These are phyloP conservation scores for Serrognathus titanus DNA, from an alignment of 2,888 invertebrate species.

Conservation along the genomic window DNA sequence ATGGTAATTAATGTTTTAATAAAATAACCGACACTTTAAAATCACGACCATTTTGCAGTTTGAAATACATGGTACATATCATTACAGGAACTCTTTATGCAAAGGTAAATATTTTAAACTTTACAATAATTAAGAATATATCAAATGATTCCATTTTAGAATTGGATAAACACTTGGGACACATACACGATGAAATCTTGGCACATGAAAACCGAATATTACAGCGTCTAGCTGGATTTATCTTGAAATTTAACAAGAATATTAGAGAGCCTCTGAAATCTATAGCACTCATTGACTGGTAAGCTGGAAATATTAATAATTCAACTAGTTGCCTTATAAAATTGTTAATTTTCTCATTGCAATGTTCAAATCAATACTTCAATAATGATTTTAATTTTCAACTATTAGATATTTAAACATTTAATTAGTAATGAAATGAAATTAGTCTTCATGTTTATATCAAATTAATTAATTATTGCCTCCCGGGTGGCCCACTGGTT, in stretches of 20 bases:
- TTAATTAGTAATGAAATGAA: too few species aligned
- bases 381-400: too few species aligned
- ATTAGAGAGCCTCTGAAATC: constrained; percentile 41
- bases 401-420: too few species aligned
- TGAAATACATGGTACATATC: constrained; percentile 37
- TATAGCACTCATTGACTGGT: constrained; percentile 43
- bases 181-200: constrained; percentile 74
- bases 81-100: constrained; percentile 47
- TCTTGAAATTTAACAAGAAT: constrained; percentile 39
- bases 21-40: not conserved
- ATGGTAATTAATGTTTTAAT: constrained; percentile 52
- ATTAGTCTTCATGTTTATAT: too few species aligned
- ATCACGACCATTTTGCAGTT: constrained; percentile 36
- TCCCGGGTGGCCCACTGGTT: too few species aligned
- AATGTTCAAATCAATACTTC: too few species aligned
- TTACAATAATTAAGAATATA: not conserved
- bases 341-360: too few species aligned
- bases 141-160: constrained; percentile 50
- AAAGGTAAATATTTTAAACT: constrained; percentile 30
- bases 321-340: too few species aligned
- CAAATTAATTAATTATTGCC: too few species aligned
- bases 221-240: constrained; percentile 41
- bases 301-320: constrained; percentile 12
- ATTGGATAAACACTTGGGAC: constrained; percentile 73
- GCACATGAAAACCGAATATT: constrained; percentile 78